Conservation (phyloP, 1,140 invertebrate species). For the Catajapyx aquilonaris region DNA sequence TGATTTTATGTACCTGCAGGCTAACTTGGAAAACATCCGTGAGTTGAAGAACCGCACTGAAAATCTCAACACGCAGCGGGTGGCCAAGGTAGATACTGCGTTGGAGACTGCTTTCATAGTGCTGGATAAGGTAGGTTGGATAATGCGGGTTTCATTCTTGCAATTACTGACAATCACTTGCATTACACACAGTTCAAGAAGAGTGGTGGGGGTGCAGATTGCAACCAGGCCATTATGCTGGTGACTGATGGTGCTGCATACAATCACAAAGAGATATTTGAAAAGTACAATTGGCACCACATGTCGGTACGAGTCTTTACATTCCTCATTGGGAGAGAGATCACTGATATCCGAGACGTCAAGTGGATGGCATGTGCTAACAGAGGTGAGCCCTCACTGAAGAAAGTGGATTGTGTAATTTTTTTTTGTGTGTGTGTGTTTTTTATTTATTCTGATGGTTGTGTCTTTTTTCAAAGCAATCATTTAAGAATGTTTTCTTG, state of each 20-base stretch:
- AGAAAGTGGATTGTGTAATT: too few relatives aligned
- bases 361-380: conserved; percentile 96
- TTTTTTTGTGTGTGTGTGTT: too few relatives aligned
- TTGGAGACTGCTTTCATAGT: conserved; percentile 76
- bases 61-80: conserved; percentile 58
- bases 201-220: conserved; percentile 58
- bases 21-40: conserved; percentile 65
- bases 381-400: conserved; percentile 50
- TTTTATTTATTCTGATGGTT: too few relatives aligned
- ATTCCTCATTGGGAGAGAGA: conserved; percentile 88
- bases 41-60: conserved; percentile 54
- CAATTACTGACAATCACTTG: background rate
- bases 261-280: conserved; percentile 77
- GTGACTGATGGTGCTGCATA: conserved; percentile 94
- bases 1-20: too few relatives aligned
- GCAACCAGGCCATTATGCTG: conserved; percentile 96
- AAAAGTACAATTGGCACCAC: conserved; percentile 71
- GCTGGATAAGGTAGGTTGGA: conserved; percentile 34
- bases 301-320: conserved; percentile 88
- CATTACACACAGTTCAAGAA: conserved; percentile 53
- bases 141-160: background rate
- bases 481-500: too few relatives aligned
- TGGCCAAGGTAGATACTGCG: conserved; percentile 86
- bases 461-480: too few relatives aligned
- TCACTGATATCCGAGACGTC: conserved; percentile 73